Percentiles rank a stretch among this genome's conserved stretches.
Evolutionary conservation across 2,113 vertebrate genomes (phyloP).

Genomic region (Dipodomys spectabilis): DNA sequence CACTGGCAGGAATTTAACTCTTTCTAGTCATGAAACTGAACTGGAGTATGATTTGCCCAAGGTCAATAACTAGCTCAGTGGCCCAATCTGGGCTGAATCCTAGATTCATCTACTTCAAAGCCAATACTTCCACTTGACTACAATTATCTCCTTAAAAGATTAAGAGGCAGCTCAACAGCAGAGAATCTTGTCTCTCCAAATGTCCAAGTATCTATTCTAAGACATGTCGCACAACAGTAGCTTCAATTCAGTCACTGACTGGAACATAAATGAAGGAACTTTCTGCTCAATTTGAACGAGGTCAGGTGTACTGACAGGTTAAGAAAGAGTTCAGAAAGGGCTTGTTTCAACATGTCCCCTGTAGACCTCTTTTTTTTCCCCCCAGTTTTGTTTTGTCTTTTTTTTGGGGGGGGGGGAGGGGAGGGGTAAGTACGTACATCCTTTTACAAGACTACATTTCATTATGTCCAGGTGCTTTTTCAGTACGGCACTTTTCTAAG

Average conservation of each 20-base stretch:
- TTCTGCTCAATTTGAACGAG: conserved; percentile 71
- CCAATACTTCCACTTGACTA: conserved; percentile 69
- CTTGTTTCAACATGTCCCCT: conserved; percentile 73
- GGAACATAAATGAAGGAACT: conserved; percentile 54
- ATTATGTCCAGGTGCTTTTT: conserved; percentile 10
- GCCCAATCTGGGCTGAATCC: conserved; percentile 52
- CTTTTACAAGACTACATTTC: not conserved
- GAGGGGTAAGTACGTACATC: not conserved
- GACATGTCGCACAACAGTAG: conserved; percentile 43
- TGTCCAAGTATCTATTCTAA: conserved; percentile 42
- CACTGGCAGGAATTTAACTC: conserved; percentile 30
- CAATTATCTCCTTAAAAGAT: conserved; percentile 78
- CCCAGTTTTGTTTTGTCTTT: not conserved
- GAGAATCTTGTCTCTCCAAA: conserved; percentile 47
- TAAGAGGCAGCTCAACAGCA: conserved; percentile 64
- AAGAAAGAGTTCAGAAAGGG: conserved; percentile 48
- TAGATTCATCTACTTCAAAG: conserved; percentile 68
- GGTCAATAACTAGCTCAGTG: conserved; percentile 54
- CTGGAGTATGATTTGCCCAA: conserved; percentile 50
- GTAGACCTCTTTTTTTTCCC: conserved; percentile 39
- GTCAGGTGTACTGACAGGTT: conserved; percentile 43
- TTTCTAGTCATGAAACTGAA: conserved; percentile 44
- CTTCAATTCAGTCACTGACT: conserved; percentile 39
- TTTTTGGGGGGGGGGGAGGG: too few species aligned
- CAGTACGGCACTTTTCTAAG: conserved; percentile 60